A percentile compares a stretch with the other conserved stretches of the same genome.
phyloP scores from a whole-genome alignment of 2,888 invertebrate genomes.

The Cactoblastis cactorum region DNA sequence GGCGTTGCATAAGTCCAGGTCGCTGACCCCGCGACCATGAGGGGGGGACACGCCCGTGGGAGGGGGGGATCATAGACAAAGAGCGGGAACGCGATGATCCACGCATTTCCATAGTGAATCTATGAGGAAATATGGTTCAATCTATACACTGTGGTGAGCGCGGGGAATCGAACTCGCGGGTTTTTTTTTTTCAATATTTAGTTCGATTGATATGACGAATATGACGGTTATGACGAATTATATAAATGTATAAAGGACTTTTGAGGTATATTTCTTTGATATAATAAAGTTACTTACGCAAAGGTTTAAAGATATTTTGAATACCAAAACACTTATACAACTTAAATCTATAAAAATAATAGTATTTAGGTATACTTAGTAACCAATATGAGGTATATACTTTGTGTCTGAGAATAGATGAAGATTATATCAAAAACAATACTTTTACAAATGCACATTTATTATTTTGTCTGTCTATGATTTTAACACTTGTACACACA shows the following conservation, averaged over 20 bases:
- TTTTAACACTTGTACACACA: background rate
- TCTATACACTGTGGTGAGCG: background rate
- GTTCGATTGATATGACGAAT: background rate
- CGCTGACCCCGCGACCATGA: constrained; percentile 55
- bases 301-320: too few species aligned
- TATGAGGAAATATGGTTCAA: constrained; percentile 13
- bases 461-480: background rate
- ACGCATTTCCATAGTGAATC: constrained; percentile 11
- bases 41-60: constrained; percentile 31
- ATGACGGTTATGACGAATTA: background rate
- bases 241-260: too few species aligned
- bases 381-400: too few species aligned
- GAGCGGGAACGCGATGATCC: constrained; percentile 22
- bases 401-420: too few species aligned
- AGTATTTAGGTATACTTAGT: too few species aligned
- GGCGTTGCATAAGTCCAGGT: constrained; percentile 51
- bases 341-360: too few species aligned
- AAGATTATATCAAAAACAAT: too few species aligned
- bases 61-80: constrained; percentile 45
- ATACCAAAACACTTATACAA: too few species aligned
- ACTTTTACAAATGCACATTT: background rate
- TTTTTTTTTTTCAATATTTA: background rate
- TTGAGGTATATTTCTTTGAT: too few species aligned
- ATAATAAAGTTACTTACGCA: too few species aligned
- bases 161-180: background rate